Percentiles rank a stretch among this genome's conserved stretches.
Evolutionary conservation across 2,797 vertebrate genomes (phyloP).

Genomic region (Acanthopagrus latus): DNA sequence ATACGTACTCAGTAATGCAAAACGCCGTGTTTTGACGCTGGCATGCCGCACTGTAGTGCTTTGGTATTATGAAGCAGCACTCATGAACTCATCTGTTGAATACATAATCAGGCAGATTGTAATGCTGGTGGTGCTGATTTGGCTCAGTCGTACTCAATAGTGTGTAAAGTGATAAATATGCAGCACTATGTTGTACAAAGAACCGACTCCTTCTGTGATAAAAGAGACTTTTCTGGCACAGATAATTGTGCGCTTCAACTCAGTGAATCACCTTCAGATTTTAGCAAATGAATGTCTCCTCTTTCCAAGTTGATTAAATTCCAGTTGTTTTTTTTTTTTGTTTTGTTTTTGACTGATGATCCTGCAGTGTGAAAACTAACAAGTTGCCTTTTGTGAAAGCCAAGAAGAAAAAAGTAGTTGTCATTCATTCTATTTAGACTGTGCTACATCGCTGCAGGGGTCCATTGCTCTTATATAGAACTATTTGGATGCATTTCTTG

Average conservation of each 20-base stretch:
- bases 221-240: not conserved
- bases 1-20: not conserved
- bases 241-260: not conserved
- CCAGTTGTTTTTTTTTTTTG: constrained; percentile 4
- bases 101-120: constrained; percentile 19
- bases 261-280: constrained; percentile 25
- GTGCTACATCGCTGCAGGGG: too few species aligned
- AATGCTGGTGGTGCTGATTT: constrained; percentile 12
- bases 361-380: constrained; percentile 3
- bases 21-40: constrained; percentile 5
- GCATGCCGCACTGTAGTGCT: not conserved
- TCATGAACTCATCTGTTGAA: constrained; percentile 11
- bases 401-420: not conserved
- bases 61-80: constrained; percentile 1
- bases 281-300: not conserved
- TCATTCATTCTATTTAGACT: not conserved
- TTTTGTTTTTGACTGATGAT: not conserved
- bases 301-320: constrained; percentile 9
- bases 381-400: constrained; percentile 1
- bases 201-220: not conserved
- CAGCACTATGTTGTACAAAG: not conserved
- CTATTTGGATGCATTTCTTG: not conserved
- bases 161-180: constrained; percentile 4
- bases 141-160: not conserved
- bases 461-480: not conserved